Conservation (phyloP, 1,140 invertebrate species). For the Bombyx mandarina region DNA sequence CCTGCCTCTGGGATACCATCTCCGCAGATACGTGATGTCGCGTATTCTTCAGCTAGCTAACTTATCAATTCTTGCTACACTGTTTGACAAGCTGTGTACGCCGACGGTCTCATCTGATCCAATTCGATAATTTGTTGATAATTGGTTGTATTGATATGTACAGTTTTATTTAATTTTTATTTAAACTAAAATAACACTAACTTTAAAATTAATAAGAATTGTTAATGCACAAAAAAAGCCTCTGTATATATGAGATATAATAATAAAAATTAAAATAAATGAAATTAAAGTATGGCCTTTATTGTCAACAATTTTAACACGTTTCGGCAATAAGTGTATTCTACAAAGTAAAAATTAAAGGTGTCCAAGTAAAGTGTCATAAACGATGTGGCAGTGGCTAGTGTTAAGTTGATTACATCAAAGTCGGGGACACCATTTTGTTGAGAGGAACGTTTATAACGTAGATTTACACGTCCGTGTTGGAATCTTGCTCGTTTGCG, state of each 20-base stretch:
- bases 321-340: background rate
- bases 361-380: slow-evolving; percentile 8
- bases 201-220: too few species aligned
- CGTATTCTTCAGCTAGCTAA: slow-evolving; percentile 35
- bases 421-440: slow-evolving; percentile 24
- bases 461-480: slow-evolving; percentile 26
- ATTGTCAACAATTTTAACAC: too few species aligned
- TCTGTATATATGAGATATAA: too few species aligned
- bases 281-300: too few species aligned
- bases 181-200: too few species aligned
- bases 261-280: too few species aligned
- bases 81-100: slow-evolving; percentile 25
- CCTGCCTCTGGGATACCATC: slow-evolving; percentile 56
- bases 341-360: slow-evolving; percentile 2
- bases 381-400: slow-evolving; percentile 10
- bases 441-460: slow-evolving; percentile 33
- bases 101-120: background rate
- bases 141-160: background rate
- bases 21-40: slow-evolving; percentile 45
- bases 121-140: background rate
- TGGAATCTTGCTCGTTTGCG: slow-evolving; percentile 33
- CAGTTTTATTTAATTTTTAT: background rate
- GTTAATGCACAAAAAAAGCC: too few species aligned
- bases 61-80: slow-evolving; percentile 27
- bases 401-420: slow-evolving; percentile 23